Percentiles rank a stretch among this genome's conserved stretches.
These are phyloP conservation scores for Platycheirus rosarum DNA, from an alignment of 2,888 invertebrate genomes.

Conservation along the genomic window DNA sequence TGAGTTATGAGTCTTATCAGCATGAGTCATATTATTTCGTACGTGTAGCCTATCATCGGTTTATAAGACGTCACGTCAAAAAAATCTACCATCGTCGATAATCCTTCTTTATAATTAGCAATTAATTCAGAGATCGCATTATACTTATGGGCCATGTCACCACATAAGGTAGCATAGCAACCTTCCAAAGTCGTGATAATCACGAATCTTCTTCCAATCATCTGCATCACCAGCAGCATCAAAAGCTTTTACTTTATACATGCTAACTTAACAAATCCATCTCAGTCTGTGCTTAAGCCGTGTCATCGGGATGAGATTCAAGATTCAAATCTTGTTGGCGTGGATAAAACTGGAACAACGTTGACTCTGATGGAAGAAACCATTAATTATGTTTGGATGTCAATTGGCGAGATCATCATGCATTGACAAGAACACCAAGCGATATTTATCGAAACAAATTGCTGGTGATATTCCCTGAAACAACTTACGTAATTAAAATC, in stretches of 20 bases:
- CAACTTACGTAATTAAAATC: slow-evolving; percentile 41
- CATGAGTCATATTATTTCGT: too few species aligned
- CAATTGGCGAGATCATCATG: slow-evolving; percentile 36
- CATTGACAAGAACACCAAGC: slow-evolving; percentile 39
- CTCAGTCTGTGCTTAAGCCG: slow-evolving; percentile 4
- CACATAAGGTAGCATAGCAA: neutral
- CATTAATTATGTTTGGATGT: slow-evolving; percentile 46
- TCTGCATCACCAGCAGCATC: neutral
- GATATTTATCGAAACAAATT: slow-evolving; percentile 51
- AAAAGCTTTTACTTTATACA: neutral
- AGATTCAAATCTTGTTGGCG: slow-evolving; percentile 42
- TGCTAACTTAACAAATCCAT: slow-evolving; percentile 38
- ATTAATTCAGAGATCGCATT: too few species aligned
- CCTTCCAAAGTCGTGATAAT: neutral
- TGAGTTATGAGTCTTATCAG: too few species aligned
- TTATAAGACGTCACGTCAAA: too few species aligned
- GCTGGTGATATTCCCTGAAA: slow-evolving; percentile 17
- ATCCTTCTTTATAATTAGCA: too few species aligned
- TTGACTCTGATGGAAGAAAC: slow-evolving; percentile 14
- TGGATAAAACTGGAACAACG: slow-evolving; percentile 40
- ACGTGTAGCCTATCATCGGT: too few species aligned
- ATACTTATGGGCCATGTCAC: too few species aligned
- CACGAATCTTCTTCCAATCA: neutral
- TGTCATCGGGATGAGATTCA: slow-evolving; percentile 60
- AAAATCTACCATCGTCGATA: too few species aligned